Evolutionary conservation across 2,113 vertebrate species (phyloP).

Genomic region (Dolichallabes microphthalmus): DNA sequence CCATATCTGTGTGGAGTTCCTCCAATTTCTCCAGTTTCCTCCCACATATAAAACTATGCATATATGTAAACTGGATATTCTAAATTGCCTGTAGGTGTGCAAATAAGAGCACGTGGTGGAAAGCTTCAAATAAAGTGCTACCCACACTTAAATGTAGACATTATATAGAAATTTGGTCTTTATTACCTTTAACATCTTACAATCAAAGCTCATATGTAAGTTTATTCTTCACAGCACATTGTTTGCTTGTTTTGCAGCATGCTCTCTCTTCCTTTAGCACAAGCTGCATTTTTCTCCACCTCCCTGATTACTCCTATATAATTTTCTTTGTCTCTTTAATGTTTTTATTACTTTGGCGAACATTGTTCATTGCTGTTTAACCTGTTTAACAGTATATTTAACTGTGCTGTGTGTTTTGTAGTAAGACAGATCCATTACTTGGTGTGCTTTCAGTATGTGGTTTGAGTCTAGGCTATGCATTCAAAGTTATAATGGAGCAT

Average conservation of each 20-base stretch:
- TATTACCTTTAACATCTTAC: constrained; percentile 16
- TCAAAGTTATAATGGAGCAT: not conserved
- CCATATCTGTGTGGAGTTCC: not conserved
- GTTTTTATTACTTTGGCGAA: not conserved
- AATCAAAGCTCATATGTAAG: constrained; percentile 16
- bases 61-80: not conserved
- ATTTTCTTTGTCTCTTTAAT: not conserved
- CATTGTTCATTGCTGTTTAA: not conserved
- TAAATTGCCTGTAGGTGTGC: not conserved
- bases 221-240: constrained; percentile 49
- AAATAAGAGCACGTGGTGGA: not conserved
- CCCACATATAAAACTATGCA: not conserved
- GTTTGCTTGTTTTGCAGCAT: no score
- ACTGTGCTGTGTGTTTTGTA: not conserved
- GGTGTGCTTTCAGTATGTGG: not conserved
- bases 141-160: not conserved
- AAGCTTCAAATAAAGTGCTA: not conserved
- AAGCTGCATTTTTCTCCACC: constrained; percentile 16
- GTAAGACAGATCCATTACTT: constrained; percentile 3
- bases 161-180: not conserved
- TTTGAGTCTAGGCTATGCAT: not conserved
- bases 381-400: not conserved
- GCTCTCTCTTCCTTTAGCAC: no score
- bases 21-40: not conserved
- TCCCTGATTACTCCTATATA: constrained; percentile 37